These are phyloP conservation scores for Sphaeramia orbicularis DNA, from an alignment of 2,797 vertebrate genomes.

Conservation along the genomic window DNA sequence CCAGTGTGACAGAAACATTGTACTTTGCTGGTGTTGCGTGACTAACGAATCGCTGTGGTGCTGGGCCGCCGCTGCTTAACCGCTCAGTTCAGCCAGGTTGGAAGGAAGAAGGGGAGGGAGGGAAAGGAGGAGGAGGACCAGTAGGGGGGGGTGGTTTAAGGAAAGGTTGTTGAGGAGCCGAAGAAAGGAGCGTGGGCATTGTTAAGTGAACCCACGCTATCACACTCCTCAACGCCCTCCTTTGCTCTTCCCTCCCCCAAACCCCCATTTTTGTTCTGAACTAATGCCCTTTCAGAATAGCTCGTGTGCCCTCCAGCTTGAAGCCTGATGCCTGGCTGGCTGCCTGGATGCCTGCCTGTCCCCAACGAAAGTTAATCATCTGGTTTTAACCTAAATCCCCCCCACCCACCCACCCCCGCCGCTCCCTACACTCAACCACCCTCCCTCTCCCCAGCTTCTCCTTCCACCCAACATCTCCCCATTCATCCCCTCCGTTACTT, in stretches of 20 bases:
- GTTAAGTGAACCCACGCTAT: constrained; percentile 62
- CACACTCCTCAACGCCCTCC: constrained; percentile 36
- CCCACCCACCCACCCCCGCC: neutral
- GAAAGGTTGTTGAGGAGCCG: constrained; percentile 20
- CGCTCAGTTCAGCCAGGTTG: constrained; percentile 54
- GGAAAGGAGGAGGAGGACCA: neutral
- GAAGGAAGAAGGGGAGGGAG: constrained; percentile 7
- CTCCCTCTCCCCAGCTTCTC: constrained; percentile 17
- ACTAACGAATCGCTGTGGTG: constrained; percentile 72
- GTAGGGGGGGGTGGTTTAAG: neutral
- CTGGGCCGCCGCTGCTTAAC: constrained; percentile 62
- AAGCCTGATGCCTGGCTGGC: constrained; percentile 53
- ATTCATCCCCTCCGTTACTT: constrained; percentile 14
- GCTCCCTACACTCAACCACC: neutral
- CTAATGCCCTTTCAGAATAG: constrained; percentile 43
- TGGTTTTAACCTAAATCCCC: constrained; percentile 80
- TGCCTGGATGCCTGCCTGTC: constrained; percentile 43
- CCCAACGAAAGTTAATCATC: constrained; percentile 84
- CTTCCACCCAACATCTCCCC: neutral
- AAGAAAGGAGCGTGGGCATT: constrained; percentile 35
- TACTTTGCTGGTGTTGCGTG: constrained; percentile 75
- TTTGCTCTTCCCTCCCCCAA: constrained; percentile 10
- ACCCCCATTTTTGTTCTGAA: constrained; percentile 33
- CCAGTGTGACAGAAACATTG: constrained; percentile 80
- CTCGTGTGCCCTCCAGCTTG: constrained; percentile 36